Evolutionary conservation across 2,888 invertebrate species (phyloP), one percentile per base, ranked within the genome.

Genomic region (Andrena minutula): DNA sequence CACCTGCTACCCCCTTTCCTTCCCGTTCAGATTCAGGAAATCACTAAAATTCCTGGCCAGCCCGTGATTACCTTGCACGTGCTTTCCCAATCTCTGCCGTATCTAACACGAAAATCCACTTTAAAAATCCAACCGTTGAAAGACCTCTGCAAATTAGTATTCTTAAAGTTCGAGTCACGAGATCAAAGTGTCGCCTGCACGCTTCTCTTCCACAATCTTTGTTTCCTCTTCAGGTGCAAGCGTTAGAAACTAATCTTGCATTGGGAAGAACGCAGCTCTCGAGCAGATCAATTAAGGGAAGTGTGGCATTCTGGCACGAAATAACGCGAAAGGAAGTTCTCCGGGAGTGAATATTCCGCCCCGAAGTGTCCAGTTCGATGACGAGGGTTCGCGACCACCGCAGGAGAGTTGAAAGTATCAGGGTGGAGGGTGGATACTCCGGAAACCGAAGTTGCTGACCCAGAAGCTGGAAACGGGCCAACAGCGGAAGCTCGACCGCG

Each of bases 381-480:
- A 16, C 3, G 6, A 12, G 16, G 53, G 69, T 66, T 66, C n/a
- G 10, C 53, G 74, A 63, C 51, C 23, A 26, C 10, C 8, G 41
- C 20, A 20, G 66, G 53, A 73, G 65, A 53, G 72, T 65, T 61
- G 70, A 70, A 66, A 65, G 76, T 61, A 80, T 64, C 76, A 26
- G 49, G 58, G 26, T 20, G 69, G 51, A 49, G 41, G 51, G 61
- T 12, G 51, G 75, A 47, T 58, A 66, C 51, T 58, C 81, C 41
- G 74, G 81, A 71, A 69, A 72, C 76, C 58, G 63, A 69, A 82
- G 77, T 75, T 74, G 79, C 58, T 79, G 84, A 85, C 82, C 84
- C 79, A 82, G 75, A 83, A 82, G 82, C 56, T 84, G 84, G 84
- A 85, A 66, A 32, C 68, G 35, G 47, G 82, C 85, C 84, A 85